Percentiles rank a stretch among this genome's conserved stretches.
phyloP scores from a whole-genome alignment of 1,140 invertebrate genomes.

The Anthonomus grandis region DNA sequence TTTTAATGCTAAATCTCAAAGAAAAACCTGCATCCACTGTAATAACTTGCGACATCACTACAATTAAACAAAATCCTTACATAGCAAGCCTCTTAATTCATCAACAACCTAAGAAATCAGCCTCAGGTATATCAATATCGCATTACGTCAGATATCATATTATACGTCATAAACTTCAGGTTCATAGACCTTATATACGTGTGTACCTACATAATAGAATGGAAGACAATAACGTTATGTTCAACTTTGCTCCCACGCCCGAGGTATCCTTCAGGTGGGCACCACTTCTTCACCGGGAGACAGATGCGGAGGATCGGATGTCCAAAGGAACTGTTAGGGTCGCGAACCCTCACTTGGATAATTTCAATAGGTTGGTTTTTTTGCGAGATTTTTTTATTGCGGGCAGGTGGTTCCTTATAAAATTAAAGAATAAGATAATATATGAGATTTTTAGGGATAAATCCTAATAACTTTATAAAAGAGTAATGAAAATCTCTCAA shows the following conservation, averaged over 20 bases:
- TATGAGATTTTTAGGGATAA: not conserved
- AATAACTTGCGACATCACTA: not conserved
- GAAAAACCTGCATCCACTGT: not conserved
- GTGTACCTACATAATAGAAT: not conserved
- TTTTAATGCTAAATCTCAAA: not conserved
- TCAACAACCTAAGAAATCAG: not conserved
- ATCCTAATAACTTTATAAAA: not conserved
- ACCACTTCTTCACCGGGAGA: not conserved
- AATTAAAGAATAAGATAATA: not conserved
- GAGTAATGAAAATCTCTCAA: not conserved
- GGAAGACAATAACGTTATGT: not conserved
- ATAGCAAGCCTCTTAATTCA: not conserved
- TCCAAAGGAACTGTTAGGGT: too few species aligned
- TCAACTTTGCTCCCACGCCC: constrained; percentile 4
- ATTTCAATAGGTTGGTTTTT: too few species aligned
- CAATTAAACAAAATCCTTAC: not conserved
- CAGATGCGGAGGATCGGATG: constrained; percentile 5
- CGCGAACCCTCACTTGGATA: too few species aligned
- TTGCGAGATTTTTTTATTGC: not conserved
- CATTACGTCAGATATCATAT: too few species aligned
- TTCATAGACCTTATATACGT: constrained; percentile 8
- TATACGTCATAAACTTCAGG: too few species aligned
- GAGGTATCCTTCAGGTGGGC: constrained; percentile 8
- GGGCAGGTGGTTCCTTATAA: not conserved
- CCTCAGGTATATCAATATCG: not conserved